Base-by-base conservation (phyloP, 2,888 invertebrate genomes). In the Pammene aurita region DNA sequence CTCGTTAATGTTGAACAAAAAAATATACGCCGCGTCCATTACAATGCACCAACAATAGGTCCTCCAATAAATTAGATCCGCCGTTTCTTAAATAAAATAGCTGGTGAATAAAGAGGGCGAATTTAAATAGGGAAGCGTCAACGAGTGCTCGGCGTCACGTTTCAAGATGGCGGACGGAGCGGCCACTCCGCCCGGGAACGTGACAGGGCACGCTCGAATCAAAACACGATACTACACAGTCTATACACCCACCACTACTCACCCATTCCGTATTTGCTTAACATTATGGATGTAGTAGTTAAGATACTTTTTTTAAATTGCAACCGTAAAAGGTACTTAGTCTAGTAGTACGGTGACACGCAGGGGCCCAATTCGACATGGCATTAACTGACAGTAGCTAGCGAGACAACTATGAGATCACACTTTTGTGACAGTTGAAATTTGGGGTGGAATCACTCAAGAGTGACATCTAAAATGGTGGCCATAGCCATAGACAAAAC, bases 121-220 rank as follows among this genome's bases (percentile, higher is more conserved):
- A 85, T 88, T 87, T 85, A 86, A 89, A 89, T 88, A 86, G 84
- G 81, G 82, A 83, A 84, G 82, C 81, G 81, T 85, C 86, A 86
- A 85, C 82, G 78, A 78, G 82, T 74, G 79, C 73, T 80, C 80
- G 80, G 81, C 83, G 80, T 84, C 87, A 87, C 85, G 87, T 88
- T 87, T 80, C 87, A 89, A 91, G 89, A 91, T 90, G 89, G 90
- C 88, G 80, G 75, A 73, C 72, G 76, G 74, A 78, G 80, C 82
- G 79, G 80, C 81, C 84, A 85, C 86, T 89, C 87, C 85, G 78
- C 79, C 82, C 81, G 85, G 82, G 83, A 86, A 87, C 84, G 87
- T 86, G 89, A 86, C 86, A 83, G 80, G 52, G 54, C 58, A 75
- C 75, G 77, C 76, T 79, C 74, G 77, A 81, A 81, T 78, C 81